Base-by-base conservation (phyloP, 92 coral and sea anemone species). In the Palythoa heliodiscus region DNA sequence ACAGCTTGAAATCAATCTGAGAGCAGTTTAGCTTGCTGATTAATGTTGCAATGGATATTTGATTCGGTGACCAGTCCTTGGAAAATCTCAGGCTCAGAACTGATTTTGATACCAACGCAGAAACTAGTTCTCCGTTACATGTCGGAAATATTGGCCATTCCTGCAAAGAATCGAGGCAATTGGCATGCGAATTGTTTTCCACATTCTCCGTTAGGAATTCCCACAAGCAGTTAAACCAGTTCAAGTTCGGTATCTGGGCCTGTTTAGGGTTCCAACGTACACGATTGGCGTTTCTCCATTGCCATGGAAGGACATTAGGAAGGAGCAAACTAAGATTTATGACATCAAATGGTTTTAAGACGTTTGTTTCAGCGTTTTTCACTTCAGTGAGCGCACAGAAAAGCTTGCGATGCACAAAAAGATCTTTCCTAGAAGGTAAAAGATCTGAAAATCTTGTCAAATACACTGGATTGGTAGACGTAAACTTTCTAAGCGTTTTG, bases 381-480 rank as follows among this genome's bases (percentile, higher is more conserved):
- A n/a, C 40, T 14, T 29, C 14, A 53, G 71, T 70, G 5, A 87
- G 69, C 7, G 37, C 48, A 23, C 12, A 3, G 14, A 35, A 75
- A 57, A 88, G 82, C 17, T 88, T 2, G n/a, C 24, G 52, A 54
- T 88, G 85, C 20, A 88, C 79, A 35, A 83, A 88, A 37, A 14
- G 70, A 37, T 75, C 83, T 16, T 38, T 35, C 37, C 75, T 76
- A 25, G 61, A 52, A 11, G 91, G 88, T 29, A 88, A 50, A 25
- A 88, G 86, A 50, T 88, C 83, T 57, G 78, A 23, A 71, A 88
- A 88, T 53, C 11, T 74, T 23, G 91, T 67, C 20, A 73, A 38
- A 23, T 50, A 88, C 83, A 83, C 91, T 6, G 88, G 88, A 37
- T 47, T 63, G 24, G 29, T 52, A 48, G 66, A 1, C 7, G 87